phyloP scores from a whole-genome alignment of 2,797 vertebrate species.

The Zenarchopterus dispar region DNA sequence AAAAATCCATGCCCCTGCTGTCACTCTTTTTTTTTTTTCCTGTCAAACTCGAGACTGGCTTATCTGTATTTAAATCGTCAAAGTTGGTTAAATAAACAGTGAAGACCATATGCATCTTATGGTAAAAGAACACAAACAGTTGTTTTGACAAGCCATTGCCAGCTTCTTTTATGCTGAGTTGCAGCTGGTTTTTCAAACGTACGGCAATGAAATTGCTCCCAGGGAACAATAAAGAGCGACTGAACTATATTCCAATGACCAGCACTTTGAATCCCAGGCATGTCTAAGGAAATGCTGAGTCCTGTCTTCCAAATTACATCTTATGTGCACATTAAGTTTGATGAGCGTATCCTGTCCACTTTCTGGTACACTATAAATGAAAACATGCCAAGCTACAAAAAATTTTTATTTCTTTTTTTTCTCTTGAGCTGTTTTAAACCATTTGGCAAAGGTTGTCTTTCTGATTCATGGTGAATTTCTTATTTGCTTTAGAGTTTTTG shows the following conservation, averaged over 20 bases:
- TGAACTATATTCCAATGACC: slow-evolving; percentile 35
- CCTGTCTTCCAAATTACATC: slow-evolving; percentile 29
- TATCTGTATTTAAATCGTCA: not conserved
- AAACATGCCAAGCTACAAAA: slow-evolving; percentile 1
- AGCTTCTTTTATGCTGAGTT: slow-evolving; percentile 1
- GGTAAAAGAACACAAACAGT: slow-evolving; percentile 7
- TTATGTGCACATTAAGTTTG: slow-evolving; percentile 30
- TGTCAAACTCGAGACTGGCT: not conserved
- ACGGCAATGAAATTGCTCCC: slow-evolving; percentile 1
- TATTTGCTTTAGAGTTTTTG: slow-evolving; percentile 47
- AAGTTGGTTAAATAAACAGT: not conserved
- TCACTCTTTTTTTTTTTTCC: slow-evolving; percentile 7
- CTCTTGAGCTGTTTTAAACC: slow-evolving; percentile 13
- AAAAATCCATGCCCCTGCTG: slow-evolving; percentile 16
- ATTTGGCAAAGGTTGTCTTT: slow-evolving; percentile 36
- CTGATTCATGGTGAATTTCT: slow-evolving; percentile 24
- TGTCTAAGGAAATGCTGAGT: slow-evolving; percentile 20
- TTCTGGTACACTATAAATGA: slow-evolving; percentile 4
- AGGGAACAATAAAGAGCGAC: slow-evolving; percentile 43
- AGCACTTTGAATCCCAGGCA: slow-evolving; percentile 21
- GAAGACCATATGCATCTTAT: not conserved
- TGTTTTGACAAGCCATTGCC: slow-evolving; percentile 6
- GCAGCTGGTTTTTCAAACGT: slow-evolving; percentile 32
- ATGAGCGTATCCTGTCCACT: slow-evolving; percentile 13
- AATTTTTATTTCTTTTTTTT: not conserved